Evolutionary conservation across 2,797 vertebrate genomes (phyloP).

Genomic region (Ceyx erithaca): DNA sequence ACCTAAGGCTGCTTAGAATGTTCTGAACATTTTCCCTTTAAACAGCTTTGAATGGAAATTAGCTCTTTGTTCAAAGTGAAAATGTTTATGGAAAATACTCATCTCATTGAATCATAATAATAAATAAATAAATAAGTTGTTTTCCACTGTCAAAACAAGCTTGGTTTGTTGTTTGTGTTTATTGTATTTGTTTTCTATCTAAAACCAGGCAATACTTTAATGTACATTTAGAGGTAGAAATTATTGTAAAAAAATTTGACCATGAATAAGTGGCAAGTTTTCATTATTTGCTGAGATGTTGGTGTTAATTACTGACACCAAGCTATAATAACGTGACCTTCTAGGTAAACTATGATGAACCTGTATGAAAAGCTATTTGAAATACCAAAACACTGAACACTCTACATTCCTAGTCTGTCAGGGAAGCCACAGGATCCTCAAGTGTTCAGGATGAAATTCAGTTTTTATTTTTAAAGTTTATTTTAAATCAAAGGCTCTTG

Average conservation of each 20-base stretch:
- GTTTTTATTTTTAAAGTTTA: neutral
- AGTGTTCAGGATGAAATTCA: neutral
- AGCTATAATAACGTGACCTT: neutral
- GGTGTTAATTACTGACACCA: neutral
- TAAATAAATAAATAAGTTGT: neutral
- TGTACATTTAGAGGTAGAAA: neutral
- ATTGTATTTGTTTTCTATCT: neutral
- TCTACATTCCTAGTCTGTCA: neutral
- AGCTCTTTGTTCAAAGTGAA: conserved; percentile 20
- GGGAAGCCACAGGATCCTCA: neutral
- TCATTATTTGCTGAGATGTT: neutral
- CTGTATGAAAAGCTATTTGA: neutral
- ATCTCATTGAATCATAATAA: conserved; percentile 1
- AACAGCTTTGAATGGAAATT: conserved; percentile 41
- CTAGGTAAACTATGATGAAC: fast-evolving
- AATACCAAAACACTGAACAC: neutral
- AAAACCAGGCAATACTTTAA: neutral
- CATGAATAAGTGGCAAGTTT: neutral
- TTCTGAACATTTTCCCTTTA: conserved; percentile 50
- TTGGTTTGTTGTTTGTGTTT: neutral
- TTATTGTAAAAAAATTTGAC: fast-evolving
- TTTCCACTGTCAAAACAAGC: conserved; percentile 23
- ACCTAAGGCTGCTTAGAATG: conserved; percentile 53
- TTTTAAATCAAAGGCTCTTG: neutral
- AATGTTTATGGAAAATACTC: conserved; percentile 32